Conservation (phyloP, 2,797 vertebrate genomes). For the Borostomias antarcticus region DNA sequence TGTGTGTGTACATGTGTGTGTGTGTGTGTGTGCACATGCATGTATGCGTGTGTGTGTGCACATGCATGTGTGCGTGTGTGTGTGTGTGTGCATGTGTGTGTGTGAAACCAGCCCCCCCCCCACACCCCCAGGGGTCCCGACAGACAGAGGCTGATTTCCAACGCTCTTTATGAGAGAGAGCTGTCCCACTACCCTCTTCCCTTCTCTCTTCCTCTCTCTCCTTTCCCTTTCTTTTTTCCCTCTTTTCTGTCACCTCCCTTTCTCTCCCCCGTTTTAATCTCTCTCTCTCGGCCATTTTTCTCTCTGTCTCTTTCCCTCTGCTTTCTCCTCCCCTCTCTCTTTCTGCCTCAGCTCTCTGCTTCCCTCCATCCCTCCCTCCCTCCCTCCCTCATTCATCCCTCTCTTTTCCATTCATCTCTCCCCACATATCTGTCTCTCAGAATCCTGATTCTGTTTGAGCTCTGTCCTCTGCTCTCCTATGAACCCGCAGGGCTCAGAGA, state of each 20-base stretch:
- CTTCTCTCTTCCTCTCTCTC: slow-evolving; percentile 44
- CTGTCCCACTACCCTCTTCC: slow-evolving; percentile 57
- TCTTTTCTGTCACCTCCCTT: slow-evolving; percentile 43
- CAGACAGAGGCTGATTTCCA: slow-evolving; percentile 68
- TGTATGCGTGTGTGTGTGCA: slow-evolving; percentile 5
- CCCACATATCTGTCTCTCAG: slow-evolving; percentile 32
- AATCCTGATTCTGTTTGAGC: background rate
- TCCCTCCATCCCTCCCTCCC: slow-evolving; percentile 41
- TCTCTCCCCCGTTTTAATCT: slow-evolving; percentile 49
- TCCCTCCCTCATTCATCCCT: slow-evolving; percentile 50
- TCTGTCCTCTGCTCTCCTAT: too few species aligned
- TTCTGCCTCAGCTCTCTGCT: background rate
- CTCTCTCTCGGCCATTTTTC: slow-evolving; percentile 42
- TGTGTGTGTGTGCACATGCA: background rate
- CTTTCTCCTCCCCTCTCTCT: slow-evolving; percentile 9
- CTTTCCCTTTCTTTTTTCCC: background rate
- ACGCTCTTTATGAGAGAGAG: slow-evolving; percentile 71
- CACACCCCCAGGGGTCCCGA: slow-evolving; percentile 57
- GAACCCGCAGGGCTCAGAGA: too few species aligned
- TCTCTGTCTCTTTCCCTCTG: background rate
- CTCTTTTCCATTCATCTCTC: slow-evolving; percentile 56
- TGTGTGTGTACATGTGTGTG: background rate
- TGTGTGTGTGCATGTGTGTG: background rate
- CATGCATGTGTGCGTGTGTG: background rate
- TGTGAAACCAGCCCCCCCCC: too few species aligned